Conservation (phyloP, 2,113 vertebrate genomes). For the Ginglymostoma cirratum region DNA sequence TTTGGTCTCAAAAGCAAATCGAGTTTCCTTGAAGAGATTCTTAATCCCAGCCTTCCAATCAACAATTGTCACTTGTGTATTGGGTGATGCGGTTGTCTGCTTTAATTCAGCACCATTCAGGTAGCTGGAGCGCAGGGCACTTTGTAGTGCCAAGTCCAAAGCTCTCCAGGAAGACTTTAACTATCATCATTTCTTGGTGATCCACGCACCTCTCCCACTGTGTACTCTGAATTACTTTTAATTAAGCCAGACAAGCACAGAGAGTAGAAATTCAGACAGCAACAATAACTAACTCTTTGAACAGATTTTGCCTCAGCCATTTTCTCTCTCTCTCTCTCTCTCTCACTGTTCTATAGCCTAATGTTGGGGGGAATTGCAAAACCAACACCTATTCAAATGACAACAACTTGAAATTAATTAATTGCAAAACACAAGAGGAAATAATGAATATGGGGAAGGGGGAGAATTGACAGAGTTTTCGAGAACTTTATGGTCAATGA, state of each 20-base stretch:
- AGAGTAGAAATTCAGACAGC: constrained; percentile 86
- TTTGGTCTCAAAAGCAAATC: constrained; percentile 99
- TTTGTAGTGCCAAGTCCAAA: constrained; percentile 93
- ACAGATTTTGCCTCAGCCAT: constrained; percentile 75
- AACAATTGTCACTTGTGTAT: constrained; percentile 99
- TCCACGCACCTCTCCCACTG: constrained; percentile 76
- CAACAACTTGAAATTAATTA: constrained; percentile 69
- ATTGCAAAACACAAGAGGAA: constrained; percentile 62
- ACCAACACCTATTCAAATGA: constrained; percentile 65
- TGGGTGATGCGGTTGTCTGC: constrained; percentile 98
- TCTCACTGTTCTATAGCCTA: constrained; percentile 55
- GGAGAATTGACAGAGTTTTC: constrained; percentile 66
- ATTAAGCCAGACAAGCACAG: constrained; percentile 97
- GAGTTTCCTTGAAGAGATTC: constrained; percentile 97
- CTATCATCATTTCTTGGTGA: constrained; percentile 98
- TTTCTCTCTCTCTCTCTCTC: constrained; percentile 38
- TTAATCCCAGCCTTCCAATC: constrained; percentile 98
- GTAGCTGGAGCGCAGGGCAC: constrained; percentile 77
- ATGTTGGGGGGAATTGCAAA: constrained; percentile 64
- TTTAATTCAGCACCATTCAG: constrained; percentile 97
- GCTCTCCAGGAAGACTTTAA: constrained; percentile 97
- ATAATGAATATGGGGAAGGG: constrained; percentile 58
- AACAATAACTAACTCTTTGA: constrained; percentile 96
- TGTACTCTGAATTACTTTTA: constrained; percentile 87
- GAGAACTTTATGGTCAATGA: constrained; percentile 61